Conservation (phyloP, 2,113 vertebrate species). For the Spilogale gracilis region DNA sequence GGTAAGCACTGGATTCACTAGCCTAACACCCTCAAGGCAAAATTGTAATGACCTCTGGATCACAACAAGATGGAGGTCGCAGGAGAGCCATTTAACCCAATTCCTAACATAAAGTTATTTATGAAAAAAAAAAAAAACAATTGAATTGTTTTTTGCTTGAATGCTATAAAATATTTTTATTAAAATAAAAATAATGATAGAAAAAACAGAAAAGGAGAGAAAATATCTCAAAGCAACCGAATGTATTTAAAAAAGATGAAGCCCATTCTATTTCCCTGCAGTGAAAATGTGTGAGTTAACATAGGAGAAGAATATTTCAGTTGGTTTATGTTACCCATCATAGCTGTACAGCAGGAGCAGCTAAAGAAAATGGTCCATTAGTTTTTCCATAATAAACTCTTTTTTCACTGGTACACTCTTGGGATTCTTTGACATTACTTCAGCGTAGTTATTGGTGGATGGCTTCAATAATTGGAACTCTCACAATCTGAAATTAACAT, state of each 20-base stretch:
- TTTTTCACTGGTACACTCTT: constrained; percentile 58
- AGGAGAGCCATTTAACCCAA: constrained; percentile 81
- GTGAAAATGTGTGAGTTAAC: constrained; percentile 56
- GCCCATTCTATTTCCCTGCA: constrained; percentile 38
- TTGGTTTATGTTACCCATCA: constrained; percentile 49
- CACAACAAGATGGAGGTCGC: constrained; percentile 83
- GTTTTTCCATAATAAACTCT: constrained; percentile 63
- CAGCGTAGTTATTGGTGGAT: constrained; percentile 60
- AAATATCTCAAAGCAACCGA: constrained; percentile 63
- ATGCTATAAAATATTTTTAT: constrained; percentile 77
- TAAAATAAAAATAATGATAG: constrained; percentile 71
- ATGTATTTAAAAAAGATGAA: constrained; percentile 76
- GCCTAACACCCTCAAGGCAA: constrained; percentile 80
- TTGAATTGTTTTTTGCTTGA: constrained; percentile 74
- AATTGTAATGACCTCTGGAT: constrained; percentile 72
- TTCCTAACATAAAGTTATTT: constrained; percentile 79
- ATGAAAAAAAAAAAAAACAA: neutral
- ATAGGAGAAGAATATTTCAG: neutral
- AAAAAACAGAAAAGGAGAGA: constrained; percentile 77
- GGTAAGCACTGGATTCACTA: constrained; percentile 79
- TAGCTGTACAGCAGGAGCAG: constrained; percentile 59
- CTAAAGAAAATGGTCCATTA: constrained; percentile 64
- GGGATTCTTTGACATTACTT: constrained; percentile 78
- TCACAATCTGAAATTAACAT: constrained; percentile 61
- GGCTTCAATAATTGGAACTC: constrained; percentile 64